Evolutionary conservation across 2,888 invertebrate genomes (phyloP), one percentile per base, ranked within the genome.

Genomic region (Cephus rjabovi): DNA sequence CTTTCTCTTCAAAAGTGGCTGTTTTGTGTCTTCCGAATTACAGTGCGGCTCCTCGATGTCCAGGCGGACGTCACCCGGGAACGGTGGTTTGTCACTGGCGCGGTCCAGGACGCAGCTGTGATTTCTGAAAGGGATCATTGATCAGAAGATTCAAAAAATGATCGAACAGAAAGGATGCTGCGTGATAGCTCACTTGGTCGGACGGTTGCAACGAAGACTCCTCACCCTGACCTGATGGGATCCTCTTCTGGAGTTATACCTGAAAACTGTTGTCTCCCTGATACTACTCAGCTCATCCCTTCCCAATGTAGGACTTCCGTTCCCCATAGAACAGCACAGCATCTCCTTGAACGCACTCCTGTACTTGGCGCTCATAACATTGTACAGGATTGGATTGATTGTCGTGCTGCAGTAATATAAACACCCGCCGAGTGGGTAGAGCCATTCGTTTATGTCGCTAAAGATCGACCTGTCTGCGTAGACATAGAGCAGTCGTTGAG

Each of bases 381-480:
- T 97, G 91, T 97, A 97, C 0, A 97, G 92, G 80, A 97, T 96
- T 0, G 97, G 97, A 92, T 97, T 97, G 84, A 96, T 94, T 1
- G 97, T 96, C 37, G 95, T 95, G 12, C 92, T 92, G 83, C 92
- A 90, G 86, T 92, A 93, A 74, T 97, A 97, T 76, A 96, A 94
- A 78, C 95, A 94, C 0, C 97, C 97, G 0, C 96, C 94, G 15
- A 96, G 93, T 85, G 95, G 95, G 92, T 95, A 97, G 82, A 96
- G 93, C 94, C 95, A 95, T 86, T 95, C 95, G 91, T 96, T 96
- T 86, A 96, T 93, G 82, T 93, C 92, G 88, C 93, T 93, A 91
- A 94, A 95, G 87, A 94, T 92, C 0, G 90, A 89, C 76, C 93
- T 93, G 34, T 94, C 89, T 68, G 94, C 95, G 91, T 96, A 95